phyloP scores from a whole-genome alignment of 2,113 vertebrate genomes.

The Varanus komodoensis region DNA sequence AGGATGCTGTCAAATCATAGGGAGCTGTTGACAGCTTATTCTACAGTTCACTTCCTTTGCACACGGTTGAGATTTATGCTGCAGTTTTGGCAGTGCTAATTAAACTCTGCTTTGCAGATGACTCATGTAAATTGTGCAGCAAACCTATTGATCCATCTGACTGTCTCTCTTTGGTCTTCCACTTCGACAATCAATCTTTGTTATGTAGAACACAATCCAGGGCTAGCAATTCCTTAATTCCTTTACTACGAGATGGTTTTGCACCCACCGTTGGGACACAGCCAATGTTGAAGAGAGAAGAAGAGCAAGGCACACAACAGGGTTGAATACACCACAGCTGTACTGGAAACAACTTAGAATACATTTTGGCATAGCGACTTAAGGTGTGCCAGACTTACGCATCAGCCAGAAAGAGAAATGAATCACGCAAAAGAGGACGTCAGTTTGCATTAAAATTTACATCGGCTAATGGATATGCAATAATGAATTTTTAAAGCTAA shows the following conservation, averaged over 20 bases:
- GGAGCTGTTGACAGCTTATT: constrained; percentile 86
- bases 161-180: neutral
- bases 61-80: constrained; percentile 51
- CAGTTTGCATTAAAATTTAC: too few relatives aligned
- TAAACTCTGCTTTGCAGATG: constrained; percentile 40
- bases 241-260: too few relatives aligned
- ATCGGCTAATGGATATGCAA: too few relatives aligned
- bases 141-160: too few relatives aligned
- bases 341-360: neutral
- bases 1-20: constrained; percentile 72
- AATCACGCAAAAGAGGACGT: too few relatives aligned
- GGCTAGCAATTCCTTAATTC: neutral
- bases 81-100: constrained; percentile 35
- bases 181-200: neutral
- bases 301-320: neutral
- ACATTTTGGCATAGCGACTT: neutral
- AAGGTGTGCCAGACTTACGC: too few relatives aligned
- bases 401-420: too few relatives aligned
- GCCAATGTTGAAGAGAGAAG: neutral
- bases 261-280: neutral
- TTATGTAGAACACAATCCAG: neutral
- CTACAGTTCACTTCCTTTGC: constrained; percentile 68
- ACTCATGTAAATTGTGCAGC: neutral
- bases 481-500: too few relatives aligned
- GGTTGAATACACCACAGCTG: neutral